A percentile compares a stretch with the other conserved stretches of the same genome.
phyloP scores from a whole-genome alignment of 2,888 invertebrate genomes.

The Ypsolopha sequella region DNA sequence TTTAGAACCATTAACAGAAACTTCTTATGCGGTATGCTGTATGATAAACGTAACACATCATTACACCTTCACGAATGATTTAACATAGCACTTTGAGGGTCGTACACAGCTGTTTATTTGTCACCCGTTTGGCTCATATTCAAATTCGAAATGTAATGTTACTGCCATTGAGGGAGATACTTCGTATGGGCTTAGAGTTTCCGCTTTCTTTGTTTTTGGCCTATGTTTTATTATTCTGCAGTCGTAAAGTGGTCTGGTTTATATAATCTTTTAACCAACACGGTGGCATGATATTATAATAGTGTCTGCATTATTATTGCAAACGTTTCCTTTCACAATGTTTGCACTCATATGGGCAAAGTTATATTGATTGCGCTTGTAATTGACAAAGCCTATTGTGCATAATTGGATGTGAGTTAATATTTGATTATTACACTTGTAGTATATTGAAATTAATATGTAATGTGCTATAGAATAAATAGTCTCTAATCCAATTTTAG shows the following conservation, averaged over 20 bases:
- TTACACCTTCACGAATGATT: constrained; percentile 56
- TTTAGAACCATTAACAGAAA: not conserved
- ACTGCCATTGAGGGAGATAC: constrained; percentile 2
- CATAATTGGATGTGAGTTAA: no score
- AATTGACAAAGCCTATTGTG: no score
- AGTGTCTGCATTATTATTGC: no score
- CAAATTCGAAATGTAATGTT: constrained; percentile 36
- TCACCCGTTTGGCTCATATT: constrained; percentile 44
- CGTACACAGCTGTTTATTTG: constrained; percentile 41
- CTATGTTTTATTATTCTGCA: not conserved
- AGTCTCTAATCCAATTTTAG: no score
- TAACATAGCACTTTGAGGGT: constrained; percentile 49
- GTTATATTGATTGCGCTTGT: no score
- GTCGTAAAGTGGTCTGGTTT: not conserved
- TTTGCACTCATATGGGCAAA: no score
- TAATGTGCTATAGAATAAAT: no score
- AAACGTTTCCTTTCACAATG: no score
- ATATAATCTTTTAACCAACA: no score
- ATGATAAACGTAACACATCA: constrained; percentile 14
- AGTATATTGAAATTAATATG: no score
- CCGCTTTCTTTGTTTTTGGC: not conserved
- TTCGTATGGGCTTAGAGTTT: not conserved
- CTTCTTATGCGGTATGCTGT: not conserved
- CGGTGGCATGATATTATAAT: no score
- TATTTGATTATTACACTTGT: no score